Percentiles rank a stretch among this genome's conserved stretches.
Conservation (phyloP, 2,888 invertebrate species). For the Achlya flavicornis region DNA sequence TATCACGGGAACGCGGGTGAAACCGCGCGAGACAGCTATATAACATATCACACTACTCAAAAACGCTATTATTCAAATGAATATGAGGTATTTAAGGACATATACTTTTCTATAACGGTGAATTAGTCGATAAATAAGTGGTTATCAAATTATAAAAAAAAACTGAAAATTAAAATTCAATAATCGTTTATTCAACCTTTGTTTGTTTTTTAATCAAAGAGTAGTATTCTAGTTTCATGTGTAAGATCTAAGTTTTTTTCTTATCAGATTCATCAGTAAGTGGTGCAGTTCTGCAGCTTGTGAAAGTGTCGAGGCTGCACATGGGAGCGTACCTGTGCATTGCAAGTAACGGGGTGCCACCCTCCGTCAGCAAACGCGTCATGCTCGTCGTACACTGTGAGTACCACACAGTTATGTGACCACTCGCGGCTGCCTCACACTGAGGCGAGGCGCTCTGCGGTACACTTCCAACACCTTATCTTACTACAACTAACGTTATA, state of each 20-base stretch:
- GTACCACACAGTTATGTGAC: conserved; percentile 53
- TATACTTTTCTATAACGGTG: too few species aligned
- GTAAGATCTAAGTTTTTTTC: background rate
- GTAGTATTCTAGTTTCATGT: too few species aligned
- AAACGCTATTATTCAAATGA: too few species aligned
- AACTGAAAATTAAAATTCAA: too few species aligned
- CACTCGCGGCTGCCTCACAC: conserved; percentile 28
- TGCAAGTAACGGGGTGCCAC: conserved; percentile 92
- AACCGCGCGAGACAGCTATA: too few species aligned
- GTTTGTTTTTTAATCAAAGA: too few species aligned
- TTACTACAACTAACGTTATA: background rate
- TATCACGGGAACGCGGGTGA: too few species aligned
- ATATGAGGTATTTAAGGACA: too few species aligned
- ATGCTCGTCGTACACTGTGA: conserved; percentile 93
- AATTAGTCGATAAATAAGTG: too few species aligned
- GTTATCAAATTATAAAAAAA: too few species aligned
- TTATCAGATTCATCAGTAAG: conserved; percentile 84
- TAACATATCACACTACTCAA: too few species aligned
- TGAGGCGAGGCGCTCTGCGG: conserved; percentile 34
- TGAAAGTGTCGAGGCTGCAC: conserved; percentile 87
- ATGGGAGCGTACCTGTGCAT: conserved; percentile 92
- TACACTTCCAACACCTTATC: background rate
- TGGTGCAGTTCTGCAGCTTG: conserved; percentile 86
- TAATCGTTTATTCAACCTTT: too few species aligned
- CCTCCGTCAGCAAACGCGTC: conserved; percentile 91